Evolutionary conservation across 2,113 vertebrate genomes (phyloP).

Genomic region (Romanogobio albipinnatus): DNA sequence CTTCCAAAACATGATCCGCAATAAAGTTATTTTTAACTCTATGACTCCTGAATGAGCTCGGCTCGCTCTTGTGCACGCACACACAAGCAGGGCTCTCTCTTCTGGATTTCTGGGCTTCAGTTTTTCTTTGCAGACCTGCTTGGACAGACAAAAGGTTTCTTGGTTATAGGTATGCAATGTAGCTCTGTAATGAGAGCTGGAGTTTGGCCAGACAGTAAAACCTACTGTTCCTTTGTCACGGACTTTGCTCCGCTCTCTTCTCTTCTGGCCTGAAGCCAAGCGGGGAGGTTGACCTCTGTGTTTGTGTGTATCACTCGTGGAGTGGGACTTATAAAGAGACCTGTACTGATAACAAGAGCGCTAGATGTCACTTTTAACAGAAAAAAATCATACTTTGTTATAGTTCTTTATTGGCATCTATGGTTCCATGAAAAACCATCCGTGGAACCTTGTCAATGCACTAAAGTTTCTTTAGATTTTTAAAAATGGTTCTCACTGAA

Average conservation of each 20-base stretch:
- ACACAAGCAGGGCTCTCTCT: constrained; percentile 3
- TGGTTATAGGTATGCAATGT: constrained; percentile 59
- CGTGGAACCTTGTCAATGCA: no score
- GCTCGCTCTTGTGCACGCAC: constrained; percentile 36
- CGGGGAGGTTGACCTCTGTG: not conserved
- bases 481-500: no score
- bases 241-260: constrained; percentile 63
- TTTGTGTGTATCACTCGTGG: not conserved
- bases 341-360: not conserved
- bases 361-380: no score
- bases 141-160: constrained; percentile 61
- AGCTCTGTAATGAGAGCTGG: constrained; percentile 63
- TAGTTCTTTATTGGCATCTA: no score
- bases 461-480: no score
- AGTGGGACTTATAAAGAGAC: not conserved
- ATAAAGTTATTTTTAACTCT: constrained; percentile 80
- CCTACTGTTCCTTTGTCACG: constrained; percentile 67
- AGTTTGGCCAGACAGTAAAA: constrained; percentile 65
- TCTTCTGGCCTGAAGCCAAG: constrained; percentile 14
- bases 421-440: no score
- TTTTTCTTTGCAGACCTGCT: constrained; percentile 37
- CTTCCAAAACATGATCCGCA: constrained; percentile 78
- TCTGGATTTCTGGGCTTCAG: not conserved
- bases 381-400: no score
- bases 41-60: constrained; percentile 68